These are phyloP conservation scores for Nibea coibor DNA, from an alignment of 2,113 vertebrate genomes.

Conservation along the genomic window DNA sequence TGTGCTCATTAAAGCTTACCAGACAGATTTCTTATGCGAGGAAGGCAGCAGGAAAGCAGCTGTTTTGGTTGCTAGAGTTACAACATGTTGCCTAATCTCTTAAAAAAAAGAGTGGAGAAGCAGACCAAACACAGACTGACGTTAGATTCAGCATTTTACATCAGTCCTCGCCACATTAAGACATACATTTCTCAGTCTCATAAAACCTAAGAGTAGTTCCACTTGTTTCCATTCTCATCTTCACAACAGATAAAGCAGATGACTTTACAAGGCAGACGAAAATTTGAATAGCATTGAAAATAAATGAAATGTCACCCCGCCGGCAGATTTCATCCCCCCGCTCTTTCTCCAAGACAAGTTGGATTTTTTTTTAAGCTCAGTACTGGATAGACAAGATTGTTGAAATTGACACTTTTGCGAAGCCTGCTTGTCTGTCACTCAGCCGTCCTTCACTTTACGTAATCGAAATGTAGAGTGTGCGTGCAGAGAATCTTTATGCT, in stretches of 20 bases:
- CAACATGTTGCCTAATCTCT: constrained; percentile 17
- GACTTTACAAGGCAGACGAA: neutral
- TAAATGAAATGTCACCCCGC: constrained; percentile 21
- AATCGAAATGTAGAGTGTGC: constrained; percentile 30
- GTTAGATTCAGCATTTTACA: neutral
- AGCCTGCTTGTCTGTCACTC: constrained; percentile 65
- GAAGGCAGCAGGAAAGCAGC: constrained; percentile 22
- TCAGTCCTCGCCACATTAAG: neutral
- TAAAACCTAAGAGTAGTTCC: neutral
- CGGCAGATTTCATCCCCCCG: constrained; percentile 8
- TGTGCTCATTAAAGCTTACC: constrained; percentile 65
- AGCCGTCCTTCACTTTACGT: constrained; percentile 50
- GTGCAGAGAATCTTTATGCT: constrained; percentile 42
- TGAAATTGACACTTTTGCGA: constrained; percentile 57
- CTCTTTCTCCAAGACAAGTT: constrained; percentile 22
- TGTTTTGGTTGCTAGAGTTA: constrained; percentile 40
- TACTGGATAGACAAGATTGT: constrained; percentile 56
- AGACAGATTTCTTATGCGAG: constrained; percentile 44
- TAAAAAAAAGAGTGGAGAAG: constrained; percentile 9
- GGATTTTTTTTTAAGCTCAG: constrained; percentile 21
- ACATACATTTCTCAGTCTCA: neutral
- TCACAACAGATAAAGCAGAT: neutral
- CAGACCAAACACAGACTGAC: neutral
- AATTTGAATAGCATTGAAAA: neutral
- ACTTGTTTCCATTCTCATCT: neutral